Evolutionary conservation across 2,113 vertebrate species (phyloP).

Genomic region (Triplophysa rosa): DNA sequence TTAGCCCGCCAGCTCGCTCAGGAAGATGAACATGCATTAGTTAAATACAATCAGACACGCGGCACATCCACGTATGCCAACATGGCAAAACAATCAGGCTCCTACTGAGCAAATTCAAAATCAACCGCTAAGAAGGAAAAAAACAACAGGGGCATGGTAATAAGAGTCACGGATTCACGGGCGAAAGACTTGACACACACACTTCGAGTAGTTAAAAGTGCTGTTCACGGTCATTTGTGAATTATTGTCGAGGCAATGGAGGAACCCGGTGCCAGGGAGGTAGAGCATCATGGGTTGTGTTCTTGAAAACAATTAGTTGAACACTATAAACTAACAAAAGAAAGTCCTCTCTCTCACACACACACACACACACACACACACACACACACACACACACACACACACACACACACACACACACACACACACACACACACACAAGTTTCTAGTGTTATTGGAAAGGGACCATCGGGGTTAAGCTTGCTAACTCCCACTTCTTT

Average conservation of each 20-base stretch:
- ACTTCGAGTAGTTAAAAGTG: not conserved
- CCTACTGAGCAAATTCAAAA: not conserved
- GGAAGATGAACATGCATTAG: conserved; percentile 47
- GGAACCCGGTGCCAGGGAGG: conserved; percentile 19
- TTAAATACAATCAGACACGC: not conserved
- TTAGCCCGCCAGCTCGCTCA: conserved; percentile 55
- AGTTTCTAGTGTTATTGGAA: conserved; percentile 39
- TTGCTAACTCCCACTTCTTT: conserved; percentile 14
- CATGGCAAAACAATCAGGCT: conserved; percentile 29
- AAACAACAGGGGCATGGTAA: not conserved
- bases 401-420: not conserved
- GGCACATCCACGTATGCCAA: conserved; percentile 3
- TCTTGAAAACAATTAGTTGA: conserved; percentile 31
- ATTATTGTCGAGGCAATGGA: conserved; percentile 2
- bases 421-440: no score
- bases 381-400: not conserved
- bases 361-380: not conserved
- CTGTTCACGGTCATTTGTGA: not conserved
- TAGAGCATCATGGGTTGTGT: conserved; percentile 23
- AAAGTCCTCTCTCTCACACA: not conserved
- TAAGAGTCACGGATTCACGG: no score
- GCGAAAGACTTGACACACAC: not conserved
- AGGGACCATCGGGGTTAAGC: conserved; percentile 31
- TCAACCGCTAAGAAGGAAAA: conserved; percentile 1
- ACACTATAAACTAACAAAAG: conserved; percentile 22